Evolutionary conservation across 2,888 invertebrate genomes (phyloP).

Genomic region (Hypsopygia costalis): DNA sequence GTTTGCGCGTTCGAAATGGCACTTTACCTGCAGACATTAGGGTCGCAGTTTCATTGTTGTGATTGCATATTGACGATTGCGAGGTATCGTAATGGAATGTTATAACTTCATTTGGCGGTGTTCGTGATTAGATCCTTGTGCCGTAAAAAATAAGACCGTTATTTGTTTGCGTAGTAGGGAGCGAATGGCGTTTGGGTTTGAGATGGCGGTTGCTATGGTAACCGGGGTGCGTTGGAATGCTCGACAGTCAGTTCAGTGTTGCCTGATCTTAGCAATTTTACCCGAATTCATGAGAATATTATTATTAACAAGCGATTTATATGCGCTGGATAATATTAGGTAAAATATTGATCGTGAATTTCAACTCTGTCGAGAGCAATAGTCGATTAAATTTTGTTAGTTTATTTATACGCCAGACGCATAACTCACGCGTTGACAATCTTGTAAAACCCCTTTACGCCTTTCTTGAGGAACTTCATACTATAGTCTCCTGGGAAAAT

Average conservation of each 20-base stretch:
- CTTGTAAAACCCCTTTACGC: too few relatives aligned
- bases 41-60: conserved; percentile 75
- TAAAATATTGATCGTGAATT: too few relatives aligned
- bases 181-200: conserved; percentile 45
- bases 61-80: conserved; percentile 66
- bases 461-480: too few relatives aligned
- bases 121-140: conserved; percentile 53
- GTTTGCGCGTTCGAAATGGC: conserved; percentile 65
- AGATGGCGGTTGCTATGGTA: conserved; percentile 78
- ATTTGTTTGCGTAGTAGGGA: conserved; percentile 47
- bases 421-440: too few relatives aligned
- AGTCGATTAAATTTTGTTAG: too few relatives aligned
- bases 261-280: conserved; percentile 57
- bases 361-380: too few relatives aligned
- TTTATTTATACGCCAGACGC: too few relatives aligned
- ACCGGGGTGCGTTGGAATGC: conserved; percentile 72
- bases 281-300: conserved; percentile 46
- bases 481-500: too few relatives aligned
- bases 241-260: conserved; percentile 47
- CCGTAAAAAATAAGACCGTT: conserved; percentile 55
- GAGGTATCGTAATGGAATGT: conserved; percentile 67
- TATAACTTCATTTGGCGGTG: conserved; percentile 69
- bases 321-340: too few relatives aligned
- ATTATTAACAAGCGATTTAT: too few relatives aligned
- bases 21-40: conserved; percentile 67